Percentiles rank a stretch among this genome's conserved stretches.
phyloP scores from a whole-genome alignment of 2,113 vertebrate genomes.

The Tychaedon coryphoeus region DNA sequence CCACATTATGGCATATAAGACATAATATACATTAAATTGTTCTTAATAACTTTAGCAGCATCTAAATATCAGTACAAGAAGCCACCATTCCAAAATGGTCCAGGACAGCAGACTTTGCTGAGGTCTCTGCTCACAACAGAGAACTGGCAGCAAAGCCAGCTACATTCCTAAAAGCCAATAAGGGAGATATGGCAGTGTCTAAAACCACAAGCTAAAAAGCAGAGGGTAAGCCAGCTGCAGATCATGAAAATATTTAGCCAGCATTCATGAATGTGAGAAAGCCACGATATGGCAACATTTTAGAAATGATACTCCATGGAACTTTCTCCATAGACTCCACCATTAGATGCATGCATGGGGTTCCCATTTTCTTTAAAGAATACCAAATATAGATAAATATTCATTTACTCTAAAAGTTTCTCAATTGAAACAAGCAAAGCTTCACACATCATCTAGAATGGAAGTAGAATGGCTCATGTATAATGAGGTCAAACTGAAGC shows the following conservation, averaged over 20 bases:
- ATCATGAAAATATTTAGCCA: conserved; percentile 18
- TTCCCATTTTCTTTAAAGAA: conserved; percentile 30
- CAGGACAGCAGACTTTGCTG: background rate
- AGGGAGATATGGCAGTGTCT: background rate
- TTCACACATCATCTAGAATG: conserved; percentile 48
- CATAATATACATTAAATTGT: background rate
- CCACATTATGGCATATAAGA: conserved; percentile 19
- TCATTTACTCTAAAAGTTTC: conserved; percentile 39
- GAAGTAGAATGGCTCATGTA: conserved; percentile 47
- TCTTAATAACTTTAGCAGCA: conserved; percentile 29
- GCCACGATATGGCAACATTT: background rate
- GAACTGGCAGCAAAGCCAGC: background rate
- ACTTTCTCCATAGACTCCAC: conserved; percentile 2
- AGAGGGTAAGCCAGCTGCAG: conserved; percentile 12
- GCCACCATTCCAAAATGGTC: conserved; percentile 36
- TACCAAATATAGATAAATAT: conserved; percentile 4
- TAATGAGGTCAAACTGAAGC: conserved; percentile 57
- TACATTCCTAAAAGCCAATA: background rate
- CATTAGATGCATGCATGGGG: conserved; percentile 15
- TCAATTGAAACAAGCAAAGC: conserved; percentile 62
- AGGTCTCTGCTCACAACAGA: background rate
- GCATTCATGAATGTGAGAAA: conserved; percentile 21
- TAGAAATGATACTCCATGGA: background rate
- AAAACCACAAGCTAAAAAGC: conserved; percentile 34
- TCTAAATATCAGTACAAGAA: conserved; percentile 17